Evolutionary conservation across 2,113 vertebrate genomes (phyloP), one percentile per base, ranked within the genome.

Genomic region (Myrmecophaga tridactyla): DNA sequence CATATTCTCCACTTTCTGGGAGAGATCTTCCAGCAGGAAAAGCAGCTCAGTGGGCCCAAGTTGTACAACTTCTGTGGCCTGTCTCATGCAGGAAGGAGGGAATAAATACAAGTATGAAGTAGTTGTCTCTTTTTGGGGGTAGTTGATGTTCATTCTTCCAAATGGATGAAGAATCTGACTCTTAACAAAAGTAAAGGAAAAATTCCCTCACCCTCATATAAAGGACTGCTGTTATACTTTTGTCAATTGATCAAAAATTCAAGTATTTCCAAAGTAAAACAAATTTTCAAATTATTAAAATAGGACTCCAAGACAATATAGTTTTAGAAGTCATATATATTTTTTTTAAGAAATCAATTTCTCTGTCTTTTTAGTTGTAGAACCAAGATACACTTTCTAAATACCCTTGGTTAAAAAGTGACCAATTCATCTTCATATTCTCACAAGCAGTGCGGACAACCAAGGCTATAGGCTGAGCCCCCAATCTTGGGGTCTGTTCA

Each of bases 11-110:
- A 99, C 92, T 96, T 99, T 99, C 78, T 98, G 98, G 95, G 98
- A 98, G 97, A 99, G 98, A 94, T 99, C 99, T 91, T 99, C 99
- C 98, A 99, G 97, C 95, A 99, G 98, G 97, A 99, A 99, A 65
- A 98, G 98, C 41, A 99, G 98, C 96, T 99, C 99, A 77, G 99
- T 98, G 12, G 99, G 99, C 60, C 99, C 99, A 93, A 99, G 98
- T 88, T 99, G 98, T 48, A 99, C 98, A 96, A 99, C 98, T 97
- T 99, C 99, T 46, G 96, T 95, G 75, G 98, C 98, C 99, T 99
- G 69, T 17, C 93, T 87, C 80, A 78, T 43, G 46, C 43, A 97
- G 48, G 93, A 96, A 18, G 77, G 11, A 88, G 77, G 60, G 89
- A 96, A 7, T 69, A n/a, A 94, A 48, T 92, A 13, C 13, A 94